Evolutionary conservation across 2,113 vertebrate genomes (phyloP), one percentile per base, ranked within the genome.

Genomic region (Hemiscyllium ocellatum): DNA sequence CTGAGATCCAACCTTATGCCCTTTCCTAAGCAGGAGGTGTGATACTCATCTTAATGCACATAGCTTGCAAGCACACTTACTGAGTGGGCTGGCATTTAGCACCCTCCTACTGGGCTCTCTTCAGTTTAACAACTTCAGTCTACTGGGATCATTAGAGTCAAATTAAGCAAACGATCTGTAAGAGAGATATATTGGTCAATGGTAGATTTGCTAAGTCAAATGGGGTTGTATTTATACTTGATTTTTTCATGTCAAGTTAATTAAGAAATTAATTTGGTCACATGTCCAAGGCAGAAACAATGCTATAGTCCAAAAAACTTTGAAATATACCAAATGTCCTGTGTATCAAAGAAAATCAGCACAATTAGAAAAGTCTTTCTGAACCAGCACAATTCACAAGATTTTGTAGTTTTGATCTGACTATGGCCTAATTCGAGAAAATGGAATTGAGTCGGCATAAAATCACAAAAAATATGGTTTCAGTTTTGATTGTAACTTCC

Each of bases 61-160:
- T 96, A 78, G 47, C 29, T 95, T 95, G 96, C 29, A 96, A 94
- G 42, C 66, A 56, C n/a, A 68, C 52, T 96, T 69, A 90, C 91
- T 5, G 91, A 96, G 70, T 0, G 3, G 96, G 85, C 96, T 0
- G 12, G n/a, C 95, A 90, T 87, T 96, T 96, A 78, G 1, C 0
- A 13, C 95, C 96, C 47, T 95, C 96, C 95, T 91, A 52, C 2
- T 72, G 78, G 96, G 91, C 33, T 52, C 8, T 96, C 95, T 96
- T 61, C 42, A 78, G 96, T 96, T 97, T 97, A 96, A 95, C 17
- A 10, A 95, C 95, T 96, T 89, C 50, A 96, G 61, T 90, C 95
- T 96, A 65, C 0, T n/a, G 95, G 94, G 83, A 96, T 91, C 26
- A 26, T 68, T 29, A 61, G 29, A 61, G 94, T 72, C 95, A 96